Evolutionary conservation across 2,888 invertebrate genomes (phyloP), one percentile per base, ranked within the genome.

Genomic region (Xestia c-nigrum): DNA sequence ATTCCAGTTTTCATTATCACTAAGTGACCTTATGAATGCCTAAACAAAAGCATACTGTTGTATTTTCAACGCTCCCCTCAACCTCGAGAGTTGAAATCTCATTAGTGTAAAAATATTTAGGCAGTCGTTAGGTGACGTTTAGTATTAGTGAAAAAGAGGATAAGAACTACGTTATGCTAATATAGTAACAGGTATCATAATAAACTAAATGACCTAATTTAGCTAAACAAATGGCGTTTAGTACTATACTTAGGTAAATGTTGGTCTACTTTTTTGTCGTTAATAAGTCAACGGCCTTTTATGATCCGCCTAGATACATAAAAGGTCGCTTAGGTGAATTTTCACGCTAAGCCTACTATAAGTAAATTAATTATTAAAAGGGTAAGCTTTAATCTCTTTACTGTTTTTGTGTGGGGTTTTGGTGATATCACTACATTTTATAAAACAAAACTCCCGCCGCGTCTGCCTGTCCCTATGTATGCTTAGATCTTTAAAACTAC

Each of bases 281-380:
- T 80, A 24, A 3, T 6, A 9, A 47, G 57, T 43, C 50, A 47
- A 63, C 6, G 40, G 16, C 55, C 67, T 55, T 75, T 72, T 67
- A 52, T 52, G 21, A 14, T 46, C 43, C 12, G 40, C 69, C 75
- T 72, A 65, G 61, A 52, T 50, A 75, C 24, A 67, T 46, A 67
- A 61, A 82, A 80, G 61, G 72, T 57, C 76, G 67, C 71, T 67
- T 72, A 43, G 46, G 40, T 59, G 73, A 76, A 46, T 70, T 68
- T 78, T 55, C 64, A 46, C 64, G 50, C 38, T 76, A 61, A 83
- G 38, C 76, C 70, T 65, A 76, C 83, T 83, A 71, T 71, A 67
- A 70, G 67, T 68, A 84, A 84, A 80, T 84, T 76, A 76, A 84
- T 84, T 83, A 83, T 83, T 84, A 59, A 84, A 76, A 83, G 72